A percentile compares a stretch with the other conserved stretches of the same genome.
Evolutionary conservation across 2,888 invertebrate species (phyloP).

Genomic region (Endomychus coccineus): DNA sequence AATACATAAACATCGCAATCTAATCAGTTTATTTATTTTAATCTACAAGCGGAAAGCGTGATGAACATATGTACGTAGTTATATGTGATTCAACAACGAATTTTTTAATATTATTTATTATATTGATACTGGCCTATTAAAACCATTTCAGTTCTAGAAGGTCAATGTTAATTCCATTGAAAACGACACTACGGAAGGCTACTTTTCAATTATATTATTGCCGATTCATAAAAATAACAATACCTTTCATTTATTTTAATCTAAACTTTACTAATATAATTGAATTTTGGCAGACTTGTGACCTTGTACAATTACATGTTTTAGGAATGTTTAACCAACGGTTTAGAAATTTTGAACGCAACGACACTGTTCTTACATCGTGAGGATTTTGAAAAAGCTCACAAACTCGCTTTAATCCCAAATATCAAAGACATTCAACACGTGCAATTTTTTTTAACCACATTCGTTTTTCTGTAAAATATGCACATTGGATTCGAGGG

Average conservation of each 20-base stretch:
- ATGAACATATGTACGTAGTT: conserved; percentile 14
- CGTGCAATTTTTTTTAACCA: no score
- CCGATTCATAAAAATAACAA: conserved; percentile 8
- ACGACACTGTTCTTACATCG: no score
- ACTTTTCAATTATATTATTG: conserved; percentile 17
- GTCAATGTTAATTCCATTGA: conserved; percentile 1
- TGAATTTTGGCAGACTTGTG: conserved; percentile 32
- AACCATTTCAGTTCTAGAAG: conserved; percentile 15
- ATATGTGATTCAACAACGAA: neutral
- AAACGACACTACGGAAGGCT: conserved; percentile 22
- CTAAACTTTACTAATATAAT: conserved; percentile 7
- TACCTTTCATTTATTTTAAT: conserved; percentile 3
- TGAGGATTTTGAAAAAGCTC: no score
- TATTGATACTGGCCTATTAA: conserved; percentile 16
- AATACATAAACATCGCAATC: conserved; percentile 23
- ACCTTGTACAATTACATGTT: conserved; percentile 33
- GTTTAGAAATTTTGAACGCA: no score
- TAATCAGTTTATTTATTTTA: conserved; percentile 20
- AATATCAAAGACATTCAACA: no score
- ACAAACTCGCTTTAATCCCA: no score
- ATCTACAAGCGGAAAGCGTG: conserved; percentile 26
- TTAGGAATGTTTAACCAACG: no score
- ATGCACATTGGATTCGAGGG: no score
- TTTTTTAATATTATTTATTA: neutral
- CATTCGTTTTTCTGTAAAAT: no score